Evolutionary conservation across 2,797 vertebrate genomes (phyloP).

Genomic region (Alca torda): DNA sequence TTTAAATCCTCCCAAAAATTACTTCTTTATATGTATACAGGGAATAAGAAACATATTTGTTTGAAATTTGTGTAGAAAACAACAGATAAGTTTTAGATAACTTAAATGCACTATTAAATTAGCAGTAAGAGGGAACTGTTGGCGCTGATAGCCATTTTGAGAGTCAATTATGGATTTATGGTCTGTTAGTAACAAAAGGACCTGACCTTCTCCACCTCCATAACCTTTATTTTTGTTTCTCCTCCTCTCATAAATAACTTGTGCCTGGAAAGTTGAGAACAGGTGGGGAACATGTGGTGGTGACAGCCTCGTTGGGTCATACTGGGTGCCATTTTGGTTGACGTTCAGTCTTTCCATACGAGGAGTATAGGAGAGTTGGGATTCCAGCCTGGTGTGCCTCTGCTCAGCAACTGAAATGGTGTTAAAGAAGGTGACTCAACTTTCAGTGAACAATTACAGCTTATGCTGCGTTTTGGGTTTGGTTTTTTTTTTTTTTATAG

Average conservation of each 20-base stretch:
- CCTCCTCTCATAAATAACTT: background rate
- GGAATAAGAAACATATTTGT: background rate
- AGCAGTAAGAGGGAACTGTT: background rate
- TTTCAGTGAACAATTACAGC: background rate
- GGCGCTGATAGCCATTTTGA: background rate
- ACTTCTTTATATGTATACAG: background rate
- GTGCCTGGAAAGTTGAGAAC: background rate
- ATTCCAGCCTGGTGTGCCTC: background rate
- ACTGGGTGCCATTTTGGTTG: background rate
- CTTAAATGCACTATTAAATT: background rate
- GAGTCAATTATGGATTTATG: background rate
- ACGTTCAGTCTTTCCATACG: fast-evolving
- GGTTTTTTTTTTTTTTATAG: background rate
- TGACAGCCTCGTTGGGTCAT: background rate
- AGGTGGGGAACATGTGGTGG: background rate
- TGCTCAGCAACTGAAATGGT: background rate
- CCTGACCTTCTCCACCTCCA: background rate
- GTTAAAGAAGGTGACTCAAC: background rate
- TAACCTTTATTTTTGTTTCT: background rate
- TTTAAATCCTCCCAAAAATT: background rate
- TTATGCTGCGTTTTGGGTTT: background rate
- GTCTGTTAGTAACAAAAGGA: background rate
- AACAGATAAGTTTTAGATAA: background rate
- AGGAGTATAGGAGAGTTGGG: background rate
- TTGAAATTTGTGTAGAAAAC: background rate